phyloP scores from a whole-genome alignment of 2,113 vertebrate species.

The Cranoglanis bouderius region DNA sequence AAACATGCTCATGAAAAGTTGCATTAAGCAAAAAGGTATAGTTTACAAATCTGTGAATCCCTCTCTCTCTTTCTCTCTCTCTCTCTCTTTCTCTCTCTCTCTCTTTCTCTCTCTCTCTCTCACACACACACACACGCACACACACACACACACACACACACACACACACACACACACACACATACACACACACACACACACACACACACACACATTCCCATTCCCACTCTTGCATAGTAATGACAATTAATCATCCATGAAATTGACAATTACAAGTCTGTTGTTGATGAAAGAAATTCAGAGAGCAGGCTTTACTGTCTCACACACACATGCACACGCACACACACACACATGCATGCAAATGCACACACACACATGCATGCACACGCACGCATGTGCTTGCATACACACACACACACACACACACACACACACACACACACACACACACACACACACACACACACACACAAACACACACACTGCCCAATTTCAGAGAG shows the following conservation, averaged over 20 bases:
- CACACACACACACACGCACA: no score
- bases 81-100: no score
- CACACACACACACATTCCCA: slow-evolving; percentile 59
- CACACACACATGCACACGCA: neutral
- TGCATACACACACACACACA: neutral
- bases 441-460: slow-evolving; percentile 29
- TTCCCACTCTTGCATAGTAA: slow-evolving; percentile 68
- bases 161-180: no score
- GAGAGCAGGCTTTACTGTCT: slow-evolving; percentile 58
- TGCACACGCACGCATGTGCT: neutral
- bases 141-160: no score
- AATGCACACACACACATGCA: slow-evolving; percentile 10
- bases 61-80: no score
- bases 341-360: neutral
- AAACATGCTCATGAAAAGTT: neutral
- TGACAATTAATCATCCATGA: slow-evolving; percentile 80
- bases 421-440: neutral
- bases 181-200: slow-evolving; percentile 30
- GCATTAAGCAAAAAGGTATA: neutral
- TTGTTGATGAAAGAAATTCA: slow-evolving; percentile 68
- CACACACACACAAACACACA: slow-evolving; percentile 35
- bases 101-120: no score
- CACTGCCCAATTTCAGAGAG: slow-evolving; percentile 15
- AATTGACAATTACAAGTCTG: slow-evolving; percentile 76
- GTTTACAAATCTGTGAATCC: neutral